Evolutionary conservation across 2,113 vertebrate genomes (phyloP), one percentile per base, ranked within the genome.

Genomic region (Uria aalge): DNA sequence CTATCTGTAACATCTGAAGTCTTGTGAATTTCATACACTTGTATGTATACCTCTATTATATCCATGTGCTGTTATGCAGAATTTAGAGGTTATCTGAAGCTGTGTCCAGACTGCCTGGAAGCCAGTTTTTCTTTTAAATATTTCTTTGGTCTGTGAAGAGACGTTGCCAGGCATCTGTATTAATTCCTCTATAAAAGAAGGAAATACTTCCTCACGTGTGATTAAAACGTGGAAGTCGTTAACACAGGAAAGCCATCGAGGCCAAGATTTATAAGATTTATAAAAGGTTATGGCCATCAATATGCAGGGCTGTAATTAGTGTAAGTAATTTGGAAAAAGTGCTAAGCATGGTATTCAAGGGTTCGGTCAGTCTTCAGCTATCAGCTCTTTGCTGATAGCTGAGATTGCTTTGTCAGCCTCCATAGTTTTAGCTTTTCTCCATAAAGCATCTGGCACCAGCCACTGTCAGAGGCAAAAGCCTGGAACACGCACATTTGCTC

Each of bases 171-270:
- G 40, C 73, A 45, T 89, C 82, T 47, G 16, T 64, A 71, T 64
- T 92, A 94, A 88, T 91, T 77, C 43, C 41, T 48, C 48, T 84
- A 10, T 88, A 86, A 85, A 95, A 91, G 76, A 68, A 86, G 60
- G 79, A 96, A 92, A 78, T 93, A 52, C 63, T 94, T 90, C 81
- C 73, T 89, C 34, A 48, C 13, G 0, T 85, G 59, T 75, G 72
- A 89, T 84, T 92, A 68, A 80, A 95, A 86, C 68, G 62, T 96
- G 96, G 88, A 95, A 96, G 60, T 94, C 86, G n/a, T 94, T 96
- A 92, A 84, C 68, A 78, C 56, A 68, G 83, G 56, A 89, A 81
- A 95, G 83, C 26, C 30, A 45, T 2, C 15, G 56, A 81, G 76
- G 93, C 83, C 91, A 91, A 74, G 91, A 94, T 94, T 78, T 84